These are phyloP conservation scores for Melanostoma mellinum DNA, from an alignment of 2,888 invertebrate genomes.

Conservation along the genomic window DNA sequence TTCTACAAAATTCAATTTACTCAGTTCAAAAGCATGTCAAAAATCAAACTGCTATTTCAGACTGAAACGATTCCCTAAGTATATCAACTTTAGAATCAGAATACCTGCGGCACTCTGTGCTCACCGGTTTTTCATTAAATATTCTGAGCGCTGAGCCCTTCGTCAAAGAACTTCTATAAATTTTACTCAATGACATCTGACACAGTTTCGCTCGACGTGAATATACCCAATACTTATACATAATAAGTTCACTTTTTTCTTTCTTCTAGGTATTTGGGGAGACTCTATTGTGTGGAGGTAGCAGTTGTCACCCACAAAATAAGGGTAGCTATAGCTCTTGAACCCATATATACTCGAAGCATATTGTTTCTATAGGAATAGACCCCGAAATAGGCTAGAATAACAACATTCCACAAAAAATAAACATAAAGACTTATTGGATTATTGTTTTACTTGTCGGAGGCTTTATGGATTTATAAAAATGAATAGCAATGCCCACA, in stretches of 20 bases:
- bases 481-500: not conserved
- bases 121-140: constrained; percentile 44
- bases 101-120: constrained; percentile 25
- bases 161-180: constrained; percentile 37
- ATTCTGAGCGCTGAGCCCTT: constrained; percentile 32
- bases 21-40: constrained; percentile 30
- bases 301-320: constrained; percentile 16
- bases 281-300: not conserved
- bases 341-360: not conserved
- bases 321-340: constrained; percentile 3
- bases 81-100: constrained; percentile 4
- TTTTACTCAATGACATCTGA: constrained; percentile 49
- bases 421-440: constrained; percentile 68
- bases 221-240: not conserved
- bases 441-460: constrained; percentile 56
- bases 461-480: not conserved
- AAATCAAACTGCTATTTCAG: constrained; percentile 14
- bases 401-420: constrained; percentile 40
- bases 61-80: constrained; percentile 18
- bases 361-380: constrained; percentile 13
- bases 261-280: not conserved
- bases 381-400: constrained; percentile 3
- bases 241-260: constrained; percentile 2
- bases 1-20: constrained; percentile 19
- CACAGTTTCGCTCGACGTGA: constrained; percentile 29